Percentiles rank a stretch among this genome's conserved stretches.
Conservation (phyloP, 2,888 invertebrate species). For the Chrysolina oricalcia region DNA sequence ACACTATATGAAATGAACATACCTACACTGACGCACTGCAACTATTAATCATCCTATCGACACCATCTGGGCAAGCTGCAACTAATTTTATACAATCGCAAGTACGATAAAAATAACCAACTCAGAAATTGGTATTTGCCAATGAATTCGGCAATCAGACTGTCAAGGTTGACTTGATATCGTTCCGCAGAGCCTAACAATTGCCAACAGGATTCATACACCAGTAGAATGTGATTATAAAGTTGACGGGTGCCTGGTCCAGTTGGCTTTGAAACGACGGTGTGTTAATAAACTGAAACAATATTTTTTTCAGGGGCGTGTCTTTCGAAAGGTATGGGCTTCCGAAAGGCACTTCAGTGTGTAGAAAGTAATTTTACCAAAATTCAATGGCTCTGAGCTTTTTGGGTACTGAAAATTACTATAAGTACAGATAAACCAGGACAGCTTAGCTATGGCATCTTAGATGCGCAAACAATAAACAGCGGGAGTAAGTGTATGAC, state of each 20-base stretch:
- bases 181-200: constrained; percentile 45
- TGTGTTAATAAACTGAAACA: neutral
- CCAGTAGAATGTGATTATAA: constrained; percentile 51
- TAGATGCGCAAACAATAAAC: too few relatives aligned
- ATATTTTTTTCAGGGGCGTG: neutral
- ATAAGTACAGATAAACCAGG: too few relatives aligned
- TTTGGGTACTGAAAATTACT: too few relatives aligned
- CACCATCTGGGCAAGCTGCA: constrained; percentile 3
- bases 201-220: constrained; percentile 58
- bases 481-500: too few relatives aligned
- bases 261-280: constrained; percentile 20
- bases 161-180: constrained; percentile 54
- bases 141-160: constrained; percentile 51
- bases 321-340: neutral
- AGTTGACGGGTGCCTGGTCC: constrained; percentile 31
- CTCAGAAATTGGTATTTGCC: neutral
- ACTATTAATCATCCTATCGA: neutral
- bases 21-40: too few relatives aligned
- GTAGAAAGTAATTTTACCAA: too few relatives aligned
- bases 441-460: too few relatives aligned
- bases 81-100: neutral
- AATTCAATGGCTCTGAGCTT: too few relatives aligned
- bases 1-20: too few relatives aligned
- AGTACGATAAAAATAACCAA: neutral
- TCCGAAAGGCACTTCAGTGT: too few relatives aligned